phyloP scores from a whole-genome alignment of 1,140 invertebrate genomes.

The Teleogryllus occipitalis region DNA sequence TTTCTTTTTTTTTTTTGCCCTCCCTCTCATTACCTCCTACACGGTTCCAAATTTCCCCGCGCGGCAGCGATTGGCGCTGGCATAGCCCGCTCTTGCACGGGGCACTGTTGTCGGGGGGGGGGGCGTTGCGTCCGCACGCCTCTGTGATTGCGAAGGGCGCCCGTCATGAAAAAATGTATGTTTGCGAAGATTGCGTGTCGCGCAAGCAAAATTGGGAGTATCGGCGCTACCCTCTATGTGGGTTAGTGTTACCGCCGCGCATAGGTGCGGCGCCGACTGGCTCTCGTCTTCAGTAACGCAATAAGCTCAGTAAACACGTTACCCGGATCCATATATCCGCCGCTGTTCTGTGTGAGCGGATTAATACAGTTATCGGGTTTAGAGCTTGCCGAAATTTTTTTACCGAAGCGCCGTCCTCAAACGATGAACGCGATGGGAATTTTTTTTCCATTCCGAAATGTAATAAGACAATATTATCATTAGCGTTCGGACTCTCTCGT shows the following conservation, averaged over 20 bases:
- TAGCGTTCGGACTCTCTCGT: not conserved
- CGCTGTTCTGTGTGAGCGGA: not conserved
- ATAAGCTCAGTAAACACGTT: not conserved
- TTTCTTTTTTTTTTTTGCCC: not conserved
- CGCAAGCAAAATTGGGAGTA: not conserved
- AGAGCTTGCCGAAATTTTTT: not conserved
- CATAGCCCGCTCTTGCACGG: not conserved
- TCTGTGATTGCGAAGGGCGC: not conserved
- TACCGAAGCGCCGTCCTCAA: not conserved
- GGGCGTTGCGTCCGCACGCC: not conserved
- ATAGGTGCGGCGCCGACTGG: not conserved
- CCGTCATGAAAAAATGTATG: not conserved
- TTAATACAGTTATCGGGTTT: not conserved
- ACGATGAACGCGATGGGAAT: not conserved
- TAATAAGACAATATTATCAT: conserved; percentile 6
- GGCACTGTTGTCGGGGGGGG: too few relatives aligned
- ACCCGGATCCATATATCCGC: not conserved
- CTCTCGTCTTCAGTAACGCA: not conserved
- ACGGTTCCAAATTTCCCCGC: not conserved
- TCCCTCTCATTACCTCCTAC: not conserved
- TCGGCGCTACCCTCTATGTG: not conserved
- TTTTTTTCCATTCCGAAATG: not conserved
- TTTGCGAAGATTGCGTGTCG: conserved; percentile 3
- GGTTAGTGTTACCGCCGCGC: not conserved
- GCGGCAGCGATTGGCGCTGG: not conserved